These are phyloP conservation scores for Umimayanthus kanabou DNA, from an alignment of 92 coral and sea anemone genomes.

Conservation along the genomic window DNA sequence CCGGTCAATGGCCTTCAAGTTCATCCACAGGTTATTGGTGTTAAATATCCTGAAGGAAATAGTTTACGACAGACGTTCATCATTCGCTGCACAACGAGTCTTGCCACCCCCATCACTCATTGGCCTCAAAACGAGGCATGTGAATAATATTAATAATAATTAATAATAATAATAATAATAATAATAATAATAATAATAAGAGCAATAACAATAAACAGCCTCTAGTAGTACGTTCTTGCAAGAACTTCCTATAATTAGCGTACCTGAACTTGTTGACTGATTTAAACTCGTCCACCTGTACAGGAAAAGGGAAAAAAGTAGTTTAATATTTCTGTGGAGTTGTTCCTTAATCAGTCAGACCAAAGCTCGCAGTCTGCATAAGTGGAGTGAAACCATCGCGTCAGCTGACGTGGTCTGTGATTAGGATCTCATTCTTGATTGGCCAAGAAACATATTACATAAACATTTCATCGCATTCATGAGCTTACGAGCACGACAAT, in stretches of 20 bases:
- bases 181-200: not conserved
- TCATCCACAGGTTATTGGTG: slow-evolving; percentile 97
- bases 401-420: not conserved
- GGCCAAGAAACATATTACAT: not conserved
- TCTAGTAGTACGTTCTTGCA: not conserved
- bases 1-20: slow-evolving; percentile 70
- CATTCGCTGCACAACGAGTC: not conserved
- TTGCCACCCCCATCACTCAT: too few species aligned
- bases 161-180: too few species aligned
- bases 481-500: too few species aligned
- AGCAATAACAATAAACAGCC: not conserved
- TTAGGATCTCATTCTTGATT: not conserved
- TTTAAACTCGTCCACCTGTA: slow-evolving; percentile 95
- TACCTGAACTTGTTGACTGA: slow-evolving; percentile 95
- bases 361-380: not conserved
- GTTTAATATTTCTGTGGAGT: not conserved
- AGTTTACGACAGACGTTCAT: not conserved
- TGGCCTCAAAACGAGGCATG: too few species aligned
- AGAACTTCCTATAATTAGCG: not conserved
- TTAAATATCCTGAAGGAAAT: slow-evolving; percentile 79
- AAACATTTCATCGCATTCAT: not conserved
- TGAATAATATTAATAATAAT: too few species aligned
- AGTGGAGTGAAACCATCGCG: not conserved
- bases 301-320: not conserved
- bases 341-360: not conserved